Conservation (phyloP, 2,888 invertebrate species). For the Aporophyla nigra region DNA sequence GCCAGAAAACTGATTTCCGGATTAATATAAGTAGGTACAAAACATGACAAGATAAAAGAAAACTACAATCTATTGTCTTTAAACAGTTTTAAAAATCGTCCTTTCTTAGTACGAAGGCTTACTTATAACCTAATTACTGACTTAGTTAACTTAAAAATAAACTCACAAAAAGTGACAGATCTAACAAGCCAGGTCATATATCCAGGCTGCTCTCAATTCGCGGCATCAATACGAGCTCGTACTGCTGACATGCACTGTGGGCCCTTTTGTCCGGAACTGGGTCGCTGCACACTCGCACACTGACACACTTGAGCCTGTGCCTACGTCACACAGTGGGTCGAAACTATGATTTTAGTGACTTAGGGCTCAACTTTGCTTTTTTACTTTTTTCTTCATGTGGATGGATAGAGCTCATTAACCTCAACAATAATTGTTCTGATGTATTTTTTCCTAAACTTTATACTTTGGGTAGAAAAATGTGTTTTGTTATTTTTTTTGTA, state of each 20-base stretch:
- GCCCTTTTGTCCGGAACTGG: constrained; percentile 76
- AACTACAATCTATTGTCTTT: neutral
- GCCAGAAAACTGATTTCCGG: neutral
- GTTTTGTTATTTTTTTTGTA: too few species aligned
- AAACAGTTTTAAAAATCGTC: neutral
- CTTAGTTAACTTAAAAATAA: neutral
- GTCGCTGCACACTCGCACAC: constrained; percentile 75
- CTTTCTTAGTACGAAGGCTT: neutral
- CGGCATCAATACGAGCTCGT: constrained; percentile 62
- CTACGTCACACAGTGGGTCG: too few species aligned
- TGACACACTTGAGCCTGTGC: constrained; percentile 69
- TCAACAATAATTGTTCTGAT: too few species aligned
- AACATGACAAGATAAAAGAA: neutral
- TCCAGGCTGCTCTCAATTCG: constrained; percentile 57
- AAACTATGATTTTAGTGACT: too few species aligned
- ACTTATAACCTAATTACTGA: neutral
- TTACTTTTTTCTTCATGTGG: too few species aligned
- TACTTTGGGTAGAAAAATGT: too few species aligned
- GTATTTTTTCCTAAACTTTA: too few species aligned
- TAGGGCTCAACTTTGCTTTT: too few species aligned
- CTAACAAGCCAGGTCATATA: constrained; percentile 40
- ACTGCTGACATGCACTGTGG: constrained; percentile 63
- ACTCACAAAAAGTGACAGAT: neutral
- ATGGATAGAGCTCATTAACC: too few species aligned
- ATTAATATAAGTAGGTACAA: neutral